Base-by-base conservation (phyloP, 2,113 vertebrate species). In the Ellobius talpinus region DNA sequence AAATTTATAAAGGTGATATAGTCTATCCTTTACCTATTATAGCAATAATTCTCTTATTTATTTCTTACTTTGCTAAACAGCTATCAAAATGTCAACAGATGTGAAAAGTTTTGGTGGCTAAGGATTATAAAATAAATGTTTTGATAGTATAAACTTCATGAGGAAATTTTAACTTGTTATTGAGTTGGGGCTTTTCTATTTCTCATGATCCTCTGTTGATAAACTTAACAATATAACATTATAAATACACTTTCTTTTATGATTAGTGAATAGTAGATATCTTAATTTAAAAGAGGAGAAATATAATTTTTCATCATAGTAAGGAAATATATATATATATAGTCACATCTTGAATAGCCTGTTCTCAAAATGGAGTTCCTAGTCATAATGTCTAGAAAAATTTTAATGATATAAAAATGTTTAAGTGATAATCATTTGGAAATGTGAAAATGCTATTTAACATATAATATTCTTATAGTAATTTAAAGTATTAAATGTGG, bases 51-150 rank as follows among this genome's bases (percentile, higher is more conserved):
- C 61, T 87, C 39, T 14, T 58, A 19, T 58, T 58, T 19, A 19
- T 58, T 58, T 19, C 29, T 89, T 85, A 79, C 86, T 85, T 73
- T 66, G 52, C 78, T 86, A 68, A 79, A 79, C 5, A 92, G 4
- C 78, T 94, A 29, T 89, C 72, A 81, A 36, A 87, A 89, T 61
- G 26, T 74, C 63, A 96, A 89, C 90, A 91, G 47, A 91, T 78
- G 10, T 73, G 55, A 79, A 33, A 91, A 45, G 73, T 86, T 19
- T 86, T 89, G 65, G 86, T 72, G 74, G 33, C 33, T 94, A 89
- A 36, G 33, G 2, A 3, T 73, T 82, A 92, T 79, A 89, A 73
- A 97, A 79, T 89, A 76, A 82, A 91, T 61, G 52, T 39, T 91
- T 70, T 23, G 89, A 86, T 1, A 73, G 14, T 74, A 74, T 17